A percentile compares a stretch with the other conserved stretches of the same genome.
Conservation (phyloP, 2,888 invertebrate genomes). For the Lathronympha strigana region DNA sequence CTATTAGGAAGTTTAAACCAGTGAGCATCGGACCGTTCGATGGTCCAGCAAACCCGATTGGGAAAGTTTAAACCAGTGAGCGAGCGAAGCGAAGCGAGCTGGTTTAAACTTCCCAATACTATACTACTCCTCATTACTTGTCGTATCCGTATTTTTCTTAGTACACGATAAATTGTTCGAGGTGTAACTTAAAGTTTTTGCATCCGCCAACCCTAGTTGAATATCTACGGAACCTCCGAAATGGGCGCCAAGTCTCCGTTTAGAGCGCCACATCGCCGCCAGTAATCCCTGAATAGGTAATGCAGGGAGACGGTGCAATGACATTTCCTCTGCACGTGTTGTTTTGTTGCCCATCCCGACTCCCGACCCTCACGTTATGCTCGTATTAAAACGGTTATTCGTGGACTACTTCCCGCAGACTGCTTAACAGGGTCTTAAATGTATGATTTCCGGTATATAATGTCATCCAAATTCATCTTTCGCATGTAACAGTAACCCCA, state of each 20-base stretch:
- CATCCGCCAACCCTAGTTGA: slow-evolving; percentile 2
- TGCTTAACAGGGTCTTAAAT: not conserved
- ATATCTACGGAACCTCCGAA: slow-evolving; percentile 47
- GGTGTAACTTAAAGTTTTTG: not conserved
- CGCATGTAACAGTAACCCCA: not conserved
- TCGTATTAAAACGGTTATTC: slow-evolving; percentile 34
- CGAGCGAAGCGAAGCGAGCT: no score
- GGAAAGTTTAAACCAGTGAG: no score
- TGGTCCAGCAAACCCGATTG: no score
- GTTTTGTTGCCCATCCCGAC: slow-evolving; percentile 38
- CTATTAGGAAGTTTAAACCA: no score
- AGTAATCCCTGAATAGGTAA: slow-evolving; percentile 55
- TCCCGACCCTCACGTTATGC: slow-evolving; percentile 36
- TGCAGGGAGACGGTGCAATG: slow-evolving; percentile 49
- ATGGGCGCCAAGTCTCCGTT: slow-evolving; percentile 46
- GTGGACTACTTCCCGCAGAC: not conserved
- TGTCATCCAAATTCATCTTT: no score
- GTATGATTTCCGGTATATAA: no score
- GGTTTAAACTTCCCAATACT: no score
- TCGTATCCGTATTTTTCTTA: no score
- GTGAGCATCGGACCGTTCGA: no score
- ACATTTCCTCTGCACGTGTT: slow-evolving; percentile 46
- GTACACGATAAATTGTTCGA: no score
- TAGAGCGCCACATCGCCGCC: slow-evolving; percentile 43
- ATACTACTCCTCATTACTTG: no score